phyloP scores from a whole-genome alignment of 2,797 vertebrate species.

The Ispidina lecontei region DNA sequence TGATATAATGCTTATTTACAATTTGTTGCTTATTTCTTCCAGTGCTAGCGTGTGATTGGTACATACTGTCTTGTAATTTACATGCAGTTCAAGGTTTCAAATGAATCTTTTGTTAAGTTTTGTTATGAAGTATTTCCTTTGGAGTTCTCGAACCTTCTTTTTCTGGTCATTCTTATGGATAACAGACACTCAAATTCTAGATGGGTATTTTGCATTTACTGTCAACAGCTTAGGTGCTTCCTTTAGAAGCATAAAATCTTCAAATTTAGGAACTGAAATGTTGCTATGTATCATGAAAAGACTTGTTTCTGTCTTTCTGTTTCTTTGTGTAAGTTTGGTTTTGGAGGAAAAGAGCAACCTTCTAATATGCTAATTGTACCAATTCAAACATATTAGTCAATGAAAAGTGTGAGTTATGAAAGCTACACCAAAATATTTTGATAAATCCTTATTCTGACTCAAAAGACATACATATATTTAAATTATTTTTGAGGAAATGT shows the following conservation, averaged over 20 bases:
- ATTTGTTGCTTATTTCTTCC: neutral
- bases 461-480: neutral
- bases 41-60: neutral
- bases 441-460: neutral
- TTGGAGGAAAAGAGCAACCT: neutral
- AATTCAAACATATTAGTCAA: neutral
- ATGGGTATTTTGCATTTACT: neutral
- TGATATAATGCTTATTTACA: neutral
- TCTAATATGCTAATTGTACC: neutral
- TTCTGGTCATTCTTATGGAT: neutral
- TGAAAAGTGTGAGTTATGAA: neutral
- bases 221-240: neutral
- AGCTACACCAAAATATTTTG: neutral
- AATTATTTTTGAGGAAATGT: neutral
- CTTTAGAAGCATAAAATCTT: neutral
- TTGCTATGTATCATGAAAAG: neutral
- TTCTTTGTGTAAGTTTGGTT: neutral
- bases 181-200: neutral
- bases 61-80: neutral
- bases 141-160: neutral
- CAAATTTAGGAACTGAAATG: neutral
- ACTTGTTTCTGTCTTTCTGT: neutral
- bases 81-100: neutral
- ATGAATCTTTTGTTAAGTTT: neutral
- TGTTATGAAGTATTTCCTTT: neutral